Percentiles rank a stretch among this genome's conserved stretches.
These are phyloP conservation scores for Dreissena polymorpha DNA, from an alignment of 1,140 invertebrate species.

Conservation along the genomic window DNA sequence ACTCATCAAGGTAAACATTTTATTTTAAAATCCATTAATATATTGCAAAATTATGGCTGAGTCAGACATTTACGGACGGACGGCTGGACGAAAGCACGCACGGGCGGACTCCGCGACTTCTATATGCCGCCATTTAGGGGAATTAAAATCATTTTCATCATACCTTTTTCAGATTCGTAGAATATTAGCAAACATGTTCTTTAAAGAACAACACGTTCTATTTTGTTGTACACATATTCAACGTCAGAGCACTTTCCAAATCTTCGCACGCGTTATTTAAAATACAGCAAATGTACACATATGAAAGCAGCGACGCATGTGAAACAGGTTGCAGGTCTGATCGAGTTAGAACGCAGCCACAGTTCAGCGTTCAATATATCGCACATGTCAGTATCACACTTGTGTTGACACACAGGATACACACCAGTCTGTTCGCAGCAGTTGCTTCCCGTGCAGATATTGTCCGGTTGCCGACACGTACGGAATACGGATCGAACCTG, in stretches of 20 bases:
- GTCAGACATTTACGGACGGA: no score
- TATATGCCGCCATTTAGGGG: no score
- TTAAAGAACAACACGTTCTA: no score
- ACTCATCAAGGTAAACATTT: no score
- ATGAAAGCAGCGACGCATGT: neutral
- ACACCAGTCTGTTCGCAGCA: slow-evolving; percentile 13
- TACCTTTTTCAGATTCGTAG: neutral
- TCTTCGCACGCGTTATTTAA: neutral
- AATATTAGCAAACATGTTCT: no score
- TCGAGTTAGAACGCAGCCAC: neutral
- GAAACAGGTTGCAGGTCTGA: neutral
- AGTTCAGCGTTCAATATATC: slow-evolving; percentile 19
- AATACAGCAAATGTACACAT: neutral
- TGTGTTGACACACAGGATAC: slow-evolving; percentile 34
- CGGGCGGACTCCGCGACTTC: no score
- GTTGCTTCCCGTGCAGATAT: neutral
- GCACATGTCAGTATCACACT: slow-evolving; percentile 19
- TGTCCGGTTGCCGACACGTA: neutral
- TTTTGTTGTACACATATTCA: neutral
- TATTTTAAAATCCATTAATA: no score
- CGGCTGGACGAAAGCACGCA: no score
- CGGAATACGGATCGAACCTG: slow-evolving; percentile 11
- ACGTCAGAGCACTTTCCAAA: neutral
- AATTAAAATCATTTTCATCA: no score
- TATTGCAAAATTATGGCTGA: no score